Evolutionary conservation across 2,888 invertebrate species (phyloP).

Genomic region (Polylopha cassiicola): DNA sequence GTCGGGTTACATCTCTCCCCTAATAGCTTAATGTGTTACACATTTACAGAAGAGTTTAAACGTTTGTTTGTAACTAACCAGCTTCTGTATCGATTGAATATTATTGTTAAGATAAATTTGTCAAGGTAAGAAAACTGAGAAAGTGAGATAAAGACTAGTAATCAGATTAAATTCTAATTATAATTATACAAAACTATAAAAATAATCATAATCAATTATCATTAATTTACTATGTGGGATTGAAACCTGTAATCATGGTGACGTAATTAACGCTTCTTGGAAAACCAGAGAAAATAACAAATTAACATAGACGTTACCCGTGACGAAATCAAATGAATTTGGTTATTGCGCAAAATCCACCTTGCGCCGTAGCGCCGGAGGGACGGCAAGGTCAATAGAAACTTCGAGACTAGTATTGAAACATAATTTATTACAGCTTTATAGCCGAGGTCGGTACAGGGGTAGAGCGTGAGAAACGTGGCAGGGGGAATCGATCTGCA

Average conservation of each 20-base stretch:
- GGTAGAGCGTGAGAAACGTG: slow-evolving; percentile 44
- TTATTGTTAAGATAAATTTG: too few relatives aligned
- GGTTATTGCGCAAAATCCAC: slow-evolving; percentile 40
- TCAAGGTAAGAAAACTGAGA: too few relatives aligned
- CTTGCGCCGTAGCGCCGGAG: slow-evolving; percentile 44
- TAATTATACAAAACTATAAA: too few relatives aligned
- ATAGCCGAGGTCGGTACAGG: slow-evolving; percentile 27
- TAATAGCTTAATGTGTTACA: slow-evolving; percentile 36
- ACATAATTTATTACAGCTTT: slow-evolving; percentile 42
- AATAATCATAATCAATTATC: too few relatives aligned
- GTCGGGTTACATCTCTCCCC: slow-evolving; percentile 41
- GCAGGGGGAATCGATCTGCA: slow-evolving; percentile 35
- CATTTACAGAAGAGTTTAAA: slow-evolving; percentile 10
- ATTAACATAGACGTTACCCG: background rate
- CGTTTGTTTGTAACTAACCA: slow-evolving; percentile 32
- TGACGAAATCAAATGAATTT: slow-evolving; percentile 30
- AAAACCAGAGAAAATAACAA: too few relatives aligned
- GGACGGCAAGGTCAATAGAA: slow-evolving; percentile 50
- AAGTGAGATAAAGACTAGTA: too few relatives aligned
- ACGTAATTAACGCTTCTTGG: too few relatives aligned
- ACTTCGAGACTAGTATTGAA: slow-evolving; percentile 34
- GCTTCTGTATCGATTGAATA: too few relatives aligned
- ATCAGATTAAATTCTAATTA: too few relatives aligned
- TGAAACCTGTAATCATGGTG: too few relatives aligned
- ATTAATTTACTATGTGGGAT: too few relatives aligned